phyloP scores from a whole-genome alignment of 1,140 invertebrate species.

The Philotrypesis tridentata region DNA sequence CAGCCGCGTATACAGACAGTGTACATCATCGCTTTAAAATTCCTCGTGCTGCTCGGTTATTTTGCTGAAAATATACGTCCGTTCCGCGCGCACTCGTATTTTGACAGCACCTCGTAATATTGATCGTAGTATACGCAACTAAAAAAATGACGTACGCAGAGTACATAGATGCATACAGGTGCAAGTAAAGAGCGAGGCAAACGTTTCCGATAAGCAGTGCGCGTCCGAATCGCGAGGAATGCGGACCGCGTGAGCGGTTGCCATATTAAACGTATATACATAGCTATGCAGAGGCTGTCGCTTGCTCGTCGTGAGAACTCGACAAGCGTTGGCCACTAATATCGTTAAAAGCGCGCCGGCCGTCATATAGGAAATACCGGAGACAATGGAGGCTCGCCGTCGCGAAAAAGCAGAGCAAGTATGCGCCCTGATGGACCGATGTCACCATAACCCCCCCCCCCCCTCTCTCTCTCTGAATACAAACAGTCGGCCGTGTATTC shows the following conservation, averaged over 20 bases:
- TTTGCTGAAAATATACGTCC: neutral
- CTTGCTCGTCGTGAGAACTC: conserved; percentile 21
- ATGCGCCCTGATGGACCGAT: conserved; percentile 4
- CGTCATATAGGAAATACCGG: conserved; percentile 17
- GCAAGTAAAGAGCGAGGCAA: neutral
- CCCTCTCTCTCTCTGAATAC: conserved; percentile 1
- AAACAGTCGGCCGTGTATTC: conserved; percentile 19
- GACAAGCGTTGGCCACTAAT: conserved; percentile 12
- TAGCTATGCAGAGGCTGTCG: neutral
- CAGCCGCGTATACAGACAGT: neutral
- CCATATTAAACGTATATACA: neutral
- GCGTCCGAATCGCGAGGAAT: conserved; percentile 3
- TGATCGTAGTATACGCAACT: too few relatives aligned
- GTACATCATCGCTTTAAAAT: neutral
- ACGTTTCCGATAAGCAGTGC: conserved; percentile 17
- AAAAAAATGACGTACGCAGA: too few relatives aligned
- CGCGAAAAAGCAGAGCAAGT: conserved; percentile 24
- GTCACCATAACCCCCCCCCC: neutral
- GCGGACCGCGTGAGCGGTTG: neutral
- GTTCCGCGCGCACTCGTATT: too few relatives aligned
- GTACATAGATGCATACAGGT: neutral
- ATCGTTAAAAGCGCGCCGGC: conserved; percentile 25
- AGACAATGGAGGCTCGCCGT: conserved; percentile 18
- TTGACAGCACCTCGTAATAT: too few relatives aligned
- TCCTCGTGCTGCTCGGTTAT: neutral